Percentiles rank a stretch among this genome's conserved stretches.
Evolutionary conservation across 2,113 vertebrate genomes (phyloP).

Genomic region (Cervus canadensis): DNA sequence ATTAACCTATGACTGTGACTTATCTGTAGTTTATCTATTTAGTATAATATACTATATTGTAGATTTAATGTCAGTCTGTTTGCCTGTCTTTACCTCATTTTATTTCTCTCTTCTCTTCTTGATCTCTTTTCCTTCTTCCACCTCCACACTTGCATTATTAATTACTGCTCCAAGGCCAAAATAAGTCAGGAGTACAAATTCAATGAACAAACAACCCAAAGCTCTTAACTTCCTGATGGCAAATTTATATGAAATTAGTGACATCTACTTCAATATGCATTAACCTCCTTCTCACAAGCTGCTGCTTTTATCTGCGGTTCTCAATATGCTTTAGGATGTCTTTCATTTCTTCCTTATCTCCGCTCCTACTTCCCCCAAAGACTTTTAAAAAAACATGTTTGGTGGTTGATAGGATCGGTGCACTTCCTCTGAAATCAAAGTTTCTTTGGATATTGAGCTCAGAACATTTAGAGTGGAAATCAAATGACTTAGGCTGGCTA

Average conservation of each 20-base stretch:
- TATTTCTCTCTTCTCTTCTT: neutral
- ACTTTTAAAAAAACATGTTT: slow-evolving; percentile 25
- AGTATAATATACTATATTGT: neutral
- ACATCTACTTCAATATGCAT: slow-evolving; percentile 33
- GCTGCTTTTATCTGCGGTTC: slow-evolving; percentile 5
- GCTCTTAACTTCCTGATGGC: neutral
- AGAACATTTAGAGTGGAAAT: slow-evolving; percentile 48
- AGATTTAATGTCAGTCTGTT: neutral
- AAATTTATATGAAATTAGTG: slow-evolving; percentile 26
- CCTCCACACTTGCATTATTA: neutral
- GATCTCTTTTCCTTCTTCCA: neutral
- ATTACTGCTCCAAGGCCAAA: neutral
- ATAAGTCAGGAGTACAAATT: neutral
- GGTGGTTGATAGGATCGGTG: slow-evolving; percentile 39
- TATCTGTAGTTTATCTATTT: neutral
- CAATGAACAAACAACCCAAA: slow-evolving; percentile 13
- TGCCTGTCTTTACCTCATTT: neutral
- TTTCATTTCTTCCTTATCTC: slow-evolving; percentile 57
- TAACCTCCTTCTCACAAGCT: slow-evolving; percentile 41
- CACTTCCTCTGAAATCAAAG: slow-evolving; percentile 60
- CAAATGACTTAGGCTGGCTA: slow-evolving; percentile 21
- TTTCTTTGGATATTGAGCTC: slow-evolving; percentile 59
- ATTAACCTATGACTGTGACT: too few relatives aligned
- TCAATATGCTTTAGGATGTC: slow-evolving; percentile 29
- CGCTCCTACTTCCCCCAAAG: neutral